Evolutionary conservation across 2,797 vertebrate genomes (phyloP), one percentile per base, ranked within the genome.

Genomic region (Coccyzus lansbergi): DNA sequence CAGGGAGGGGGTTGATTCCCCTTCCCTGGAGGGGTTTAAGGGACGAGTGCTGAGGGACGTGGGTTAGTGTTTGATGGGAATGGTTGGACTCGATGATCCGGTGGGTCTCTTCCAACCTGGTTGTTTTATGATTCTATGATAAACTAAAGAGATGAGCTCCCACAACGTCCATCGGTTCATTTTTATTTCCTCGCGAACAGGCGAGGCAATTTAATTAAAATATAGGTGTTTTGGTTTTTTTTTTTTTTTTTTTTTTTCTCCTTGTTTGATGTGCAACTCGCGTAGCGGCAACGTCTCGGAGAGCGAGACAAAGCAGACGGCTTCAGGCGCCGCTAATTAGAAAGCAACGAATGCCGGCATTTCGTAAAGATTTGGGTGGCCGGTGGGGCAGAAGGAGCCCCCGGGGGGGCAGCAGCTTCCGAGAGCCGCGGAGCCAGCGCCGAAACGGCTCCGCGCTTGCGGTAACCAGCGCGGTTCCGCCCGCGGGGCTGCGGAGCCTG

Each of bases 301-400:
- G 28, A 59, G 31, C 19, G 38, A 36, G 48, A 55, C 40, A 22
- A 46, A 71, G 59, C 53, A 28, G 46, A 22, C n/a, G 8, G 34
- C 60, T 49, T 68, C 64, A 29, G 64, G 62, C 48, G 36, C 72
- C 64, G 36, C 74, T 91, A 92, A 94, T 96, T 92, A 94, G 85
- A 92, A 62, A 72, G 88, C 89, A 95, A 96, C 89, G 81, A 95
- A 96, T 87, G 25, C 71, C 29, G 59, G 64, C 83, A 44, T 63
- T 49, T 72, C n/a, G 64, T 33, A 53, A 58, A 79, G 4, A 22
- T 70, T 75, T 53, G 33, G 15, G 60, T 5, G 60, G 70, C 40
- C 79, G 15, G 14, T 38, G 58, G 44, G 8, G 13, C 63, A 49
- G 56, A 49, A 78, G 12, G 12, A 92, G 83, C 51, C 65, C 31